Evolutionary conservation across 2,797 vertebrate species (phyloP), one percentile per base, ranked within the genome.

Genomic region (Mus caroli): DNA sequence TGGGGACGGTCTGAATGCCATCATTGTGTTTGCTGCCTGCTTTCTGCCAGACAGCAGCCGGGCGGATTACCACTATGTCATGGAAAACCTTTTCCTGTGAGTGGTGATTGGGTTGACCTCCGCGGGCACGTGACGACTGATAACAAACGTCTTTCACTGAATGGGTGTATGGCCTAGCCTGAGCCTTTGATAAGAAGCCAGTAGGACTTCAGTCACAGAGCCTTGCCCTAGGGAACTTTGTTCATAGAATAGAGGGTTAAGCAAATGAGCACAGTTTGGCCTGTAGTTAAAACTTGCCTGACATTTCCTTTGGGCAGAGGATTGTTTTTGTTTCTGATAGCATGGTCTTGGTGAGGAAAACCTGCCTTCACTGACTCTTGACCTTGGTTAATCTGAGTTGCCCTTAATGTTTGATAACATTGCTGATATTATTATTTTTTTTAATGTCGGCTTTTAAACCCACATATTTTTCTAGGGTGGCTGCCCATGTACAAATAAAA

Each of bases 11-110:
- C 98, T 99, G 96, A 99, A 99, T 98, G 99, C 99, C 97, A 99
- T 99, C 98, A 99, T 99, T 98, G 99, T 99, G 97, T 99, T 99
- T 98, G 99, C 99, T 0, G 99, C 99, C 60, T 99, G 99, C 98
- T 99, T 99, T 98, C 99, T 99, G 98, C 99, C 99, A 94, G 99
- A 99, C 98, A 99, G 99, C 97, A 99, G 99, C 98, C 98, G 98
- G 97, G 99, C 99, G 56, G 99, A 99, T 98, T 99, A 99, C 98
- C 99, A 99, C 94, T 99, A 99, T 98, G 99, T 99, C 97, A 99
- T 99, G 99, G 99, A 99, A 98, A 99, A 99, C 98, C 99, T 99
- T 98, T 99, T 99, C 97, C 98, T 99, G 99, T 99, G 98, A 99
- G 99, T 99, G 95, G 97, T 97, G 91, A 79, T 95, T 91, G 80